phyloP scores from a whole-genome alignment of 2,888 invertebrate species.

The Coleophora deauratella region DNA sequence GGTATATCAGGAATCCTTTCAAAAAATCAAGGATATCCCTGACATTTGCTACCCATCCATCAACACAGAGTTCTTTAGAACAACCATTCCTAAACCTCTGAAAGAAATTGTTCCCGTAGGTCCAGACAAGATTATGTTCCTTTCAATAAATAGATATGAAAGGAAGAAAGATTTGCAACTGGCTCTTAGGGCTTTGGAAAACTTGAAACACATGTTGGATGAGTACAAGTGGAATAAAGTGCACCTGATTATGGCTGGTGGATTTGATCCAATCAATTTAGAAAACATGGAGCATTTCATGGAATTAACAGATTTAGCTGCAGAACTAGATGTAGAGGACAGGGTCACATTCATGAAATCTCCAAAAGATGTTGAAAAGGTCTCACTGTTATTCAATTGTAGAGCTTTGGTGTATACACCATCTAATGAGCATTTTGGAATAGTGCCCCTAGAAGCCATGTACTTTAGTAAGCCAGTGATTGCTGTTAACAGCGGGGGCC shows the following conservation, averaged over 20 bases:
- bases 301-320: conserved; percentile 80
- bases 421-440: conserved; percentile 98
- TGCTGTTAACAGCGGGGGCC: conserved; percentile 96
- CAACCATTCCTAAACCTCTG: conserved; percentile 63
- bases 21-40: conserved; percentile 79
- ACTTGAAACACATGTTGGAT: conserved; percentile 71
- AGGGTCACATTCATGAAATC: conserved; percentile 91
- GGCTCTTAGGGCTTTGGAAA: conserved; percentile 86
- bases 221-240: conserved; percentile 76
- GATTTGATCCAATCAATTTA: conserved; percentile 90
- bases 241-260: conserved; percentile 95
- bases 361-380: conserved; percentile 88
- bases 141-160: conserved; percentile 98
- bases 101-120: conserved; percentile 67
- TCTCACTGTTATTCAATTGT: conserved; percentile 83
- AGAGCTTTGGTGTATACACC: conserved; percentile 95
- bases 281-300: conserved; percentile 91
- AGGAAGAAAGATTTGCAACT: conserved; percentile 95
- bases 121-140: conserved; percentile 79
- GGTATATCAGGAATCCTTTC: conserved; percentile 91
- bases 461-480: conserved; percentile 93
- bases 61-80: conserved; percentile 81
- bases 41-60: conserved; percentile 96
- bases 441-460: conserved; percentile 99
- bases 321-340: conserved; percentile 77